Evolutionary conservation across 2,113 vertebrate genomes (phyloP).

Genomic region (Heloderma charlesbogerti): DNA sequence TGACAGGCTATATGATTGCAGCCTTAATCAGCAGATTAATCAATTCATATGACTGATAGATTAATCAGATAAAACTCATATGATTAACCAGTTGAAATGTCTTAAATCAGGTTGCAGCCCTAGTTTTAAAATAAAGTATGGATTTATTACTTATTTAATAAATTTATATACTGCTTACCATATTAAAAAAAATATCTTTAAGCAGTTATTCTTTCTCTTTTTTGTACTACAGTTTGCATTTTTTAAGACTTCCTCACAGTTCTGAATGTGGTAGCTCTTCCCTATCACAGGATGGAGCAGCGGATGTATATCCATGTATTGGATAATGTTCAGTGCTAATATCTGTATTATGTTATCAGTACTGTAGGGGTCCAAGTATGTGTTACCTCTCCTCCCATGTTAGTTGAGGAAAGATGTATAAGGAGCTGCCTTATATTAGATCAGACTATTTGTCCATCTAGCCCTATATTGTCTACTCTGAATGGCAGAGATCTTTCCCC

Average conservation of each 20-base stretch:
- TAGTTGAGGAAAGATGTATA: neutral
- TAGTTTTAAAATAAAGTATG: neutral
- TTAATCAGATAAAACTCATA: no score
- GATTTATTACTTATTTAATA: neutral
- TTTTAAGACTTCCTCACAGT: neutral
- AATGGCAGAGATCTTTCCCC: neutral
- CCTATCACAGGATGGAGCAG: neutral
- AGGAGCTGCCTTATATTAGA: neutral
- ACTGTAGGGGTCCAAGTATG: neutral
- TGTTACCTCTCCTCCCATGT: neutral
- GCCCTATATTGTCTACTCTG: neutral
- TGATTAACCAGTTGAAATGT: no score
- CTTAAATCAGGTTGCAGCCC: neutral
- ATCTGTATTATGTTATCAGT: neutral
- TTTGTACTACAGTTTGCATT: neutral
- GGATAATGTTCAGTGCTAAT: neutral
- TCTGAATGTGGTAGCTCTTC: neutral
- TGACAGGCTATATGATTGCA: no score
- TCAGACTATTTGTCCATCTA: neutral
- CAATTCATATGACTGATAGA: no score
- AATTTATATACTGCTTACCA: no score
- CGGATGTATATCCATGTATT: neutral
- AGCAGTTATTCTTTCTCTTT: neutral
- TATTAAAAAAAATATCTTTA: no score
- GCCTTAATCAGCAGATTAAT: no score